Evolutionary conservation across 1,140 invertebrate species (phyloP), one percentile per base, ranked within the genome.

Genomic region (Stratiolaelaps scimitus): DNA sequence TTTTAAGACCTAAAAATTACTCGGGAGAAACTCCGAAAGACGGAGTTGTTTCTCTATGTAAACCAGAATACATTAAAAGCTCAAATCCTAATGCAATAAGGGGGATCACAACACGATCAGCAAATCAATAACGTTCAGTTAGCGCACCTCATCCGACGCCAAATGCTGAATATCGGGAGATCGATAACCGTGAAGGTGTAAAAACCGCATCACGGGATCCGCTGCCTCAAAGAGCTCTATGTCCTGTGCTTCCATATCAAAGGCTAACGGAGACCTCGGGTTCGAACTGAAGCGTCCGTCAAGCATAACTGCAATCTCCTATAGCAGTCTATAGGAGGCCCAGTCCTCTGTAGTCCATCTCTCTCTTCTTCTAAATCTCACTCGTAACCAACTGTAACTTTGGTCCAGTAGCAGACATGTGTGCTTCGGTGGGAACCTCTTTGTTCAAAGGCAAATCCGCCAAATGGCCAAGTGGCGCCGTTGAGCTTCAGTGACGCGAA

Each of bases 241-340:
- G 34, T 10, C 34, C 34, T 40, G 4, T 10, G 34, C 5, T 10
- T 40, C 34, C 34, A 40, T 4, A 40, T 4, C 10, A 10, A 40
- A 40, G 10, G 34, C 34, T 40, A 40, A 40, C 34, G 34, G 10
- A 40, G 34, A 10, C 10, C 17, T 60, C 53, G 23, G 19, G 20
- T 28, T 48, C 47, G 19, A 48, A 19, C 7, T 28, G 19, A 34
- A 60, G 15, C 34, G 26, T 34, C 34, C 53, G 20, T 60, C 23
- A 15, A 60, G 53, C 53, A 60, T 26, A 40, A 60, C 53, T 60
- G 53, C 23, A 29, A 20, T 60, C 23, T 26, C 23, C 53, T 60
- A 60, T 26, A 26, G 17, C 23, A 26, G 53, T 29, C 34, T 60
- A 60, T 60, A 60, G 53, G 53, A 26, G 15, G 26, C 26, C 23